Evolutionary conservation across 2,797 vertebrate species (phyloP).

Genomic region (Halcyon leucocephala): DNA sequence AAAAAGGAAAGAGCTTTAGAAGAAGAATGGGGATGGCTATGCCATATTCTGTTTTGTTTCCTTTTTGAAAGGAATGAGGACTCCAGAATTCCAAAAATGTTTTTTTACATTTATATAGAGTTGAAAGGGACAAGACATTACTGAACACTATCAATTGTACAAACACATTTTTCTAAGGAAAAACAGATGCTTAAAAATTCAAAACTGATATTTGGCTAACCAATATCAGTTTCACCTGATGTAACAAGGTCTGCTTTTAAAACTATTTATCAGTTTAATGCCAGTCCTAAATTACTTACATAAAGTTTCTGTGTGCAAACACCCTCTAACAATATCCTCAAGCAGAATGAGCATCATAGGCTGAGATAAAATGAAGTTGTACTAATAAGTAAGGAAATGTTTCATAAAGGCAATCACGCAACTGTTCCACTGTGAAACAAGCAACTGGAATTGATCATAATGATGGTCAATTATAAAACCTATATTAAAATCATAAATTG

Average conservation of each 20-base stretch:
- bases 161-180: not conserved
- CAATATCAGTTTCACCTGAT: not conserved
- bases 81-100: not conserved
- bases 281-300: not conserved
- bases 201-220: not conserved
- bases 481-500: not conserved
- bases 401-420: not conserved
- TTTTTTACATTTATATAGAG: not conserved
- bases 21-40: not conserved
- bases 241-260: not conserved
- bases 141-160: not conserved
- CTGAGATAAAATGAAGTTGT: not conserved
- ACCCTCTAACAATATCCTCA: not conserved
- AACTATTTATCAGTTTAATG: not conserved
- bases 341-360: not conserved
- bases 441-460: not conserved
- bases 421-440: not conserved
- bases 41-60: not conserved
- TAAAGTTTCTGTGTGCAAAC: not conserved
- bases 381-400: not conserved
- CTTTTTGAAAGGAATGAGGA: not conserved
- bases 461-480: not conserved
- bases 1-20: not conserved
- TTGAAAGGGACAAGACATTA: not conserved
- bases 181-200: not conserved